Percentiles rank a stretch among this genome's conserved stretches.
Evolutionary conservation across 1,140 invertebrate genomes (phyloP).

Genomic region (Pseudachorutes palmiensis): DNA sequence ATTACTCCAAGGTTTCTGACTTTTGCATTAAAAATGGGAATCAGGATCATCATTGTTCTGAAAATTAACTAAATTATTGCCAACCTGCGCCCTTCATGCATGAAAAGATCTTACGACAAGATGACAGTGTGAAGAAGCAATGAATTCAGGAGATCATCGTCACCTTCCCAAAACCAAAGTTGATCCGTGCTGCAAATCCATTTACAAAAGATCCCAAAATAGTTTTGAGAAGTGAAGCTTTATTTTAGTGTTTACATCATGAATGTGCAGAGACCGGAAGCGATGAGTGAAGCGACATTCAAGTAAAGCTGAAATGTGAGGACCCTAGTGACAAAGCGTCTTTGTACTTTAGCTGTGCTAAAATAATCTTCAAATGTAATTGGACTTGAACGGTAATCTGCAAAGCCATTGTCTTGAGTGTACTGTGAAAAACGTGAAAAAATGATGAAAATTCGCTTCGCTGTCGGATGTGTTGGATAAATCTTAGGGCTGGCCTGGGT

Average conservation of each 20-base stretch:
- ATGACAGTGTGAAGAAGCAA: not conserved
- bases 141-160: not conserved
- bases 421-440: too few species aligned
- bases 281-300: not conserved
- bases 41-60: not conserved
- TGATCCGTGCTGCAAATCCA: not conserved
- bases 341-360: not conserved
- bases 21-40: not conserved
- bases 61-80: not conserved
- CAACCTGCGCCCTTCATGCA: not conserved
- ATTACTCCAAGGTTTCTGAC: not conserved
- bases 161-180: not conserved
- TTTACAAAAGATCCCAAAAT: not conserved
- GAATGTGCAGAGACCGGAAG: not conserved
- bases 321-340: not conserved
- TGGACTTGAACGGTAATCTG: not conserved
- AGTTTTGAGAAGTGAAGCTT: not conserved
- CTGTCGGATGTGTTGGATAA: too few species aligned
- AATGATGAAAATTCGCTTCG: too few species aligned
- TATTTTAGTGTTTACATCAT: not conserved
- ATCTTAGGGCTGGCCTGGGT: too few species aligned
- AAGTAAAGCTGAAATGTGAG: not conserved
- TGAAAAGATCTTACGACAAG: not conserved
- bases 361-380: constrained; percentile 11
- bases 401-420: not conserved